Base-by-base conservation (phyloP, 2,113 vertebrate genomes). In the human (Homo sapiens) region DNA sequence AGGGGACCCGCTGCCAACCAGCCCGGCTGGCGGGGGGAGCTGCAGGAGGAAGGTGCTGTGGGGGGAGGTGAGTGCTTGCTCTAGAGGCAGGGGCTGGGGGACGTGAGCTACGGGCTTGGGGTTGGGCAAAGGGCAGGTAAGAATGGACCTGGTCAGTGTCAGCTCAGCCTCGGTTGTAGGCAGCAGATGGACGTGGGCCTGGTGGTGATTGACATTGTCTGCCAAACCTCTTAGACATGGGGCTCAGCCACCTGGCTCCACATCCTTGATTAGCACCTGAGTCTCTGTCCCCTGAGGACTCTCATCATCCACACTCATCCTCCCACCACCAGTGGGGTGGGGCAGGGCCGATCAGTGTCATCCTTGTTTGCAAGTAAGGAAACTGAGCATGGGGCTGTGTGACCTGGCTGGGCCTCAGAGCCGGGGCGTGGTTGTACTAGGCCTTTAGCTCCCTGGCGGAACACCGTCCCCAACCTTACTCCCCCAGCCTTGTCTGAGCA, bases 21-120 rank as follows among this genome's bases (percentile, higher is more conserved):
- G 52, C 98, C 98, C 0, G 98, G 98, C 52, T 98, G 98, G 98
- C 96, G 98, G 0, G 98, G 98, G 59, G 98, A 98, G 64, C 97
- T 98, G 95, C 99, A 99, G 76, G 99, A 99, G 90, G 99, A 99
- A 95, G 99, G 99, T 52, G 99, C 99, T 1, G 99, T 99, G 0
- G 99, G 99, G 61, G 99, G 99, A 99, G 99, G 99, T 99, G 90
- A 99, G 98, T 88, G 87, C 75, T 20, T 91, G 84, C 8, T 35
- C 7, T 27, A 23, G 52, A 66, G 43, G 11, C 5, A 4, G 64
- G 27, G 43, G 25, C 18, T 38, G 11, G 3, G 9, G 8, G 27
- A 10, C 17, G 61, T 0, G 30, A 40, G 25, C 27, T 9, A 3
- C 12, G 25, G 18, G n/a, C 7, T 22, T 12, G 52, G 38, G 90